These are phyloP conservation scores for Crotalus viridis DNA, from an alignment of 2,113 vertebrate species.

Conservation along the genomic window DNA sequence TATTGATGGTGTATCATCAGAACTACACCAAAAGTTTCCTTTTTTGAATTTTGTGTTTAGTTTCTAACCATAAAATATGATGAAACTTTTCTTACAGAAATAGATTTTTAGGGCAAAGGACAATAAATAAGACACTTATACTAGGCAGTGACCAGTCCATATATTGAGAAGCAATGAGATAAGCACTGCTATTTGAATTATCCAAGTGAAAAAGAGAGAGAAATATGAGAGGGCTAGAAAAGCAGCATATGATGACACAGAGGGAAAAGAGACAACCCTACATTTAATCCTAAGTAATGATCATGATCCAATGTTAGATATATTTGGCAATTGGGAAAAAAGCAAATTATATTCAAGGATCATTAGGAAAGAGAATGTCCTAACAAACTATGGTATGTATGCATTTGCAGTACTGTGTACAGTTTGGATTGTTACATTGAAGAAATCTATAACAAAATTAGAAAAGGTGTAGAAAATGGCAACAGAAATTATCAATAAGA, in stretches of 20 bases:
- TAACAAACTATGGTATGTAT: background rate
- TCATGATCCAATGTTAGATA: background rate
- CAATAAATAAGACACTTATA: background rate
- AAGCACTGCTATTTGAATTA: background rate
- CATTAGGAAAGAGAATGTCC: background rate
- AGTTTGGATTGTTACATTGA: background rate
- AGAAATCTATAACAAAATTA: background rate
- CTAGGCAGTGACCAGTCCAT: background rate
- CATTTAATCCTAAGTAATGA: background rate
- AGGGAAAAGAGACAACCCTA: background rate
- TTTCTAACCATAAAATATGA: conserved; percentile 27
- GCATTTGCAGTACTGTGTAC: background rate
- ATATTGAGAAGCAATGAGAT: conserved; percentile 15
- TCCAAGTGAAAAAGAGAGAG: background rate
- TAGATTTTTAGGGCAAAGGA: conserved; percentile 28
- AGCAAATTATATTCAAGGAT: background rate
- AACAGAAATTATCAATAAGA: background rate
- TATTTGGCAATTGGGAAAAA: background rate
- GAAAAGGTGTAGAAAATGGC: background rate
- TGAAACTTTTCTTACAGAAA: background rate
- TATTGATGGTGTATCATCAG: background rate
- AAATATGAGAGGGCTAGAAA: background rate
- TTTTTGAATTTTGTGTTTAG: conserved; percentile 21
- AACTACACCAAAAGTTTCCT: conserved; percentile 23
- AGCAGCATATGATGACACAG: background rate